A percentile compares a stretch with the other conserved stretches of the same genome.
phyloP scores from a whole-genome alignment of 2,888 invertebrate species.

The Idaea biselata region DNA sequence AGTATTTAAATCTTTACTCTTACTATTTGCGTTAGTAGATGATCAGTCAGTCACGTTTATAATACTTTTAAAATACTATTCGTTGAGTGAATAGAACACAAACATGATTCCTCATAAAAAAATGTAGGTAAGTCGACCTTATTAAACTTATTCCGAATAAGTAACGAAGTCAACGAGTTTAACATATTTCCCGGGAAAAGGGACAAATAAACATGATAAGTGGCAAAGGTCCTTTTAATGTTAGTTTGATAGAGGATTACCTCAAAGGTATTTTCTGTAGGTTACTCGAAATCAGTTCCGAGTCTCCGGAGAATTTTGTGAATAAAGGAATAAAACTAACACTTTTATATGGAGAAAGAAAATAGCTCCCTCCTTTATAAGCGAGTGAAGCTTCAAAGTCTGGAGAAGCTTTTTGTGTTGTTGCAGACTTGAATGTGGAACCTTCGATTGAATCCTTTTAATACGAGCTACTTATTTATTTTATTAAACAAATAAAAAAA shows the following conservation, averaged over 20 bases:
- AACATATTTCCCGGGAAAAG: neutral
- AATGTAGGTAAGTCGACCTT: neutral
- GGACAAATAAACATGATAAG: neutral
- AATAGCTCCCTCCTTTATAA: neutral
- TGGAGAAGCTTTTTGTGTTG: neutral
- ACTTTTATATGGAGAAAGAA: neutral
- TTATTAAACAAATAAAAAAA: neutral
- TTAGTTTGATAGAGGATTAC: slow-evolving; percentile 1
- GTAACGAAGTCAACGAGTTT: neutral
- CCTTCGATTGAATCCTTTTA: neutral
- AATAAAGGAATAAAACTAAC: neutral
- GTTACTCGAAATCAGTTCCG: neutral
- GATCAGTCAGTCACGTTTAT: too few relatives aligned
- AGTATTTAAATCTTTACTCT: too few relatives aligned
- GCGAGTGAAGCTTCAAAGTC: neutral
- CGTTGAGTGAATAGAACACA: neutral
- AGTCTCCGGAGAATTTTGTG: neutral
- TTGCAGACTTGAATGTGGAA: neutral
- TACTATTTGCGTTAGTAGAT: too few relatives aligned
- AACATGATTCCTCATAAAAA: neutral
- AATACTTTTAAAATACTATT: neutral
- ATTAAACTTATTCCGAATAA: neutral
- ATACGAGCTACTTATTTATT: neutral
- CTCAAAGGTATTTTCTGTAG: neutral
- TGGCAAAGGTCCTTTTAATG: neutral